Evolutionary conservation across 53 echinoderm and acorn worm species (phyloP).

Genomic region (Hippasteria phrygiana): DNA sequence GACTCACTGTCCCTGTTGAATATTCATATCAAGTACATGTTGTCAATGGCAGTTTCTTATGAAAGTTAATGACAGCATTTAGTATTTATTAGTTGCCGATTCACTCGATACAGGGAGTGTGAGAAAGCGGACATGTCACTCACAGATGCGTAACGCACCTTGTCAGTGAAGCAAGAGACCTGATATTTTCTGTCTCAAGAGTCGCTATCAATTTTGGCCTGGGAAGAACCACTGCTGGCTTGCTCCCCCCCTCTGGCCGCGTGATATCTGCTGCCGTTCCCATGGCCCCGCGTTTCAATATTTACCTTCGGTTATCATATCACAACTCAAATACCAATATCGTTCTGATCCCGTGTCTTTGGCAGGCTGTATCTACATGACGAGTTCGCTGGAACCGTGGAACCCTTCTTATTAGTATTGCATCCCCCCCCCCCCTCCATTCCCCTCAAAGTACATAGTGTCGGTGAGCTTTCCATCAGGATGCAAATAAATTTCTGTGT

Average conservation of each 20-base stretch:
- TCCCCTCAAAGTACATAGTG: background rate
- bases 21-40: no score
- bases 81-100: no score
- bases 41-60: no score
- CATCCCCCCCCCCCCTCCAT: background rate
- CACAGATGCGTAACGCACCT: background rate
- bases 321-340: constrained; percentile 56
- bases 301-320: constrained; percentile 55
- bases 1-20: no score
- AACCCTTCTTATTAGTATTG: constrained; percentile 7
- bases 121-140: constrained; percentile 17
- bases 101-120: background rate
- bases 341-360: constrained; percentile 12
- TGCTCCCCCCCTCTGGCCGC: background rate
- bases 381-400: background rate
- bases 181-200: constrained; percentile 11
- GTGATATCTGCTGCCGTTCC: constrained; percentile 48
- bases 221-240: constrained; percentile 50
- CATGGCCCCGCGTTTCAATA: background rate
- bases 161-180: background rate
- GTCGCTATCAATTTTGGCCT: constrained; percentile 12
- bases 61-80: no score
- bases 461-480: background rate
- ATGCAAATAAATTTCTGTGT: background rate
- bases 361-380: constrained; percentile 25